Percentiles rank a stretch among this genome's conserved stretches.
Conservation (phyloP, 2,888 invertebrate genomes). For the Drosophila limbata region DNA sequence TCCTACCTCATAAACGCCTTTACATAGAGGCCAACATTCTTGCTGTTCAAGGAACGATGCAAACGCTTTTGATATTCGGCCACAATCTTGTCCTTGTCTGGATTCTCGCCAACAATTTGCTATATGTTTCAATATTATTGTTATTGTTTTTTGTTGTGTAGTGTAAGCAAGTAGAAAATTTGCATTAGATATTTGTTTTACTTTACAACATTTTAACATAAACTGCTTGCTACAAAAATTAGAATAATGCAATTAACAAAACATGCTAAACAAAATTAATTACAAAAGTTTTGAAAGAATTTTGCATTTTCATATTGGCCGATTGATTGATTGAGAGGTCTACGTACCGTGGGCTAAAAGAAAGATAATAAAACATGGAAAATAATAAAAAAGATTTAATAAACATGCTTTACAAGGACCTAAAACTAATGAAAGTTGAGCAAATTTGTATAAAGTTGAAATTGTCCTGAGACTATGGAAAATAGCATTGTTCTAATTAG, state of each 20-base stretch:
- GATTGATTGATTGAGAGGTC: conserved; percentile 51
- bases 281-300: conserved; percentile 13
- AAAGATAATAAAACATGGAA: conserved; percentile 35
- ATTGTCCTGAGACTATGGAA: conserved; percentile 21
- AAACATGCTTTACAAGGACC: conserved; percentile 53
- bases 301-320: conserved; percentile 43
- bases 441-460: conserved; percentile 30
- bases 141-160: conserved; percentile 37
- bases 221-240: conserved; percentile 18
- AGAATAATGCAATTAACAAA: conserved; percentile 46
- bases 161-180: conserved; percentile 49
- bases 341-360: conserved; percentile 70
- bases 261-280: conserved; percentile 27
- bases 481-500: conserved; percentile 13
- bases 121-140: conserved; percentile 63
- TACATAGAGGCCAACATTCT: conserved; percentile 93
- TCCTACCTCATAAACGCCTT: conserved; percentile 93
- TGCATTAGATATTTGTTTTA: conserved; percentile 34
- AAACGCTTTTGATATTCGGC: conserved; percentile 91
- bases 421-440: conserved; percentile 33
- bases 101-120: conserved; percentile 88
- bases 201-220: conserved; percentile 8
- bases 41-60: conserved; percentile 91
- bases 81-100: conserved; percentile 91
- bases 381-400: conserved; percentile 35